These are phyloP conservation scores for Ptyas mucosa DNA, from an alignment of 2,113 vertebrate species.

Conservation along the genomic window DNA sequence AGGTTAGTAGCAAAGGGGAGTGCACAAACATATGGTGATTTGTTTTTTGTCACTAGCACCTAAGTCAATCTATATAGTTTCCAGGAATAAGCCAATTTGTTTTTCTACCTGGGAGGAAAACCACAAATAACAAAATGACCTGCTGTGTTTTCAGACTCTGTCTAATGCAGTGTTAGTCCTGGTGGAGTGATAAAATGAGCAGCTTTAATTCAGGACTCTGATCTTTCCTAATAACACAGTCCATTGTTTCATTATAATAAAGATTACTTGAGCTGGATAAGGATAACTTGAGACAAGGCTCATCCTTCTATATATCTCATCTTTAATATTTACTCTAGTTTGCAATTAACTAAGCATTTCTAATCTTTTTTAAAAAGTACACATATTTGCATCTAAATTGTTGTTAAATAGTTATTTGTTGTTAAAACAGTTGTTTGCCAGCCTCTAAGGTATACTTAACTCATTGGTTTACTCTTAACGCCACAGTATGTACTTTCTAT, in stretches of 20 bases:
- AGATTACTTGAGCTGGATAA: not conserved
- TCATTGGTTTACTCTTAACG: slow-evolving; percentile 3
- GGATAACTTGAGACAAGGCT: not conserved
- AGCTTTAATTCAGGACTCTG: not conserved
- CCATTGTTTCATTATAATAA: not conserved
- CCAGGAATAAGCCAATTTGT: not conserved
- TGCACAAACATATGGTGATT: not conserved
- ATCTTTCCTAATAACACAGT: not conserved
- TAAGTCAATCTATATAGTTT: not conserved
- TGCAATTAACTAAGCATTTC: not conserved
- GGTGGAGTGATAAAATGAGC: not conserved
- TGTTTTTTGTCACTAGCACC: not conserved
- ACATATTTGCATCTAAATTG: not conserved
- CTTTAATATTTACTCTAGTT: not conserved
- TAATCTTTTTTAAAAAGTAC: not conserved
- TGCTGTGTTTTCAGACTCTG: not conserved
- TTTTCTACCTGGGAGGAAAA: not conserved
- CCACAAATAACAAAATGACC: not conserved
- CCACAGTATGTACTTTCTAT: slow-evolving; percentile 19
- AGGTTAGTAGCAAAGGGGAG: not conserved
- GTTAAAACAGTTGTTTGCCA: slow-evolving; percentile 4
- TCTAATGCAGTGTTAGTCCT: not conserved
- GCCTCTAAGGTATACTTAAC: slow-evolving; percentile 6
- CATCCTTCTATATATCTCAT: not conserved
- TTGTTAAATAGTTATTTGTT: slow-evolving; percentile 4